A percentile compares a stretch with the other conserved stretches of the same genome.
Conservation (phyloP, 2,797 vertebrate species). For the Percopsis omiscomaycus region DNA sequence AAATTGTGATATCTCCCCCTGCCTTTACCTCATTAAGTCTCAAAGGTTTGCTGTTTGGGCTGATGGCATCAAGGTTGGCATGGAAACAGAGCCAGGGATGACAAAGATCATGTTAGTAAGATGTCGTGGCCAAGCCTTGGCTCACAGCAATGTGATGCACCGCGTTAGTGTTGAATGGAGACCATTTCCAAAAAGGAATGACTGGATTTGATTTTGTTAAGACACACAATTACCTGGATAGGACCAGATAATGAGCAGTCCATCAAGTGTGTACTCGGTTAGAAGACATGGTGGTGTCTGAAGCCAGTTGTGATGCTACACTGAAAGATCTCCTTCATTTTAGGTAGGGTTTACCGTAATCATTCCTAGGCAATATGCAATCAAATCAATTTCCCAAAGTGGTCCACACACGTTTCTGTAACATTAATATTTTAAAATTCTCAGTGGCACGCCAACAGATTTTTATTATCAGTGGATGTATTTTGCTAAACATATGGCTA, state of each 20-base stretch:
- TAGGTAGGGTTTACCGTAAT: neutral
- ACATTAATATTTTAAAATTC: too few relatives aligned
- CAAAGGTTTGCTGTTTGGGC: conserved; percentile 36
- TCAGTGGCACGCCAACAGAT: too few relatives aligned
- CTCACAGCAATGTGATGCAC: too few relatives aligned
- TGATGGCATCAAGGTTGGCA: conserved; percentile 25
- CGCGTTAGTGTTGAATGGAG: neutral
- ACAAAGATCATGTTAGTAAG: conserved; percentile 23
- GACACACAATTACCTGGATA: neutral
- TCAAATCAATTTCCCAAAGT: too few relatives aligned
- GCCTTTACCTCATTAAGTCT: neutral
- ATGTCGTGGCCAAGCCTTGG: conserved; percentile 18
- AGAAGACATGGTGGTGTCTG: neutral
- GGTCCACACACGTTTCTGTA: too few relatives aligned
- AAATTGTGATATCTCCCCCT: neutral
- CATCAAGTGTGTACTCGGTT: conserved; percentile 16
- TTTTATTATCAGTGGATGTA: neutral
- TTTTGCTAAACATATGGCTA: neutral
- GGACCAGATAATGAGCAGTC: too few relatives aligned
- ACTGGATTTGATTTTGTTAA: neutral
- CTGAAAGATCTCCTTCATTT: conserved; percentile 8
- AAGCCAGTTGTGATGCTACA: neutral
- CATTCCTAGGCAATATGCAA: neutral
- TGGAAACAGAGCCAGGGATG: conserved; percentile 27
- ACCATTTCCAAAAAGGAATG: too few relatives aligned